Percentiles rank a stretch among this genome's conserved stretches.
These are phyloP conservation scores for Okapia johnstoni DNA, from an alignment of 2,113 vertebrate genomes.

Conservation along the genomic window DNA sequence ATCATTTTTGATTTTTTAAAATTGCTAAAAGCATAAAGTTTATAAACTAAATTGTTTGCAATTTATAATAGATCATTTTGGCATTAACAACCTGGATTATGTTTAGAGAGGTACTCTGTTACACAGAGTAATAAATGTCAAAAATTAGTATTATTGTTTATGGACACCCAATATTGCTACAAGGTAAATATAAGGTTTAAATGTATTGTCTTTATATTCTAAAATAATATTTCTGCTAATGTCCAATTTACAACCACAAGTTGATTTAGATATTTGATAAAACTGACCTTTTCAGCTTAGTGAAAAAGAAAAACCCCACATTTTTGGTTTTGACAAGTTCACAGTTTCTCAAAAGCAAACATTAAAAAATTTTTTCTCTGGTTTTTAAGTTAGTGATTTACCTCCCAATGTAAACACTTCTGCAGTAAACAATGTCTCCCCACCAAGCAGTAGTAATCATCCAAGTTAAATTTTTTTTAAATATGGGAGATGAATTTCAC, in stretches of 20 bases:
- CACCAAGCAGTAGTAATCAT: neutral
- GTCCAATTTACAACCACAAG: neutral
- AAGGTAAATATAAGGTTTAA: neutral
- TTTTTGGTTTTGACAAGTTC: constrained; percentile 2
- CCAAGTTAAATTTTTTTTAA: neutral
- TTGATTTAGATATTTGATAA: neutral
- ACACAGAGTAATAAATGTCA: neutral
- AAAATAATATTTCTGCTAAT: neutral
- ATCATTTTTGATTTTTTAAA: constrained; percentile 25
- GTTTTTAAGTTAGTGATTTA: neutral
- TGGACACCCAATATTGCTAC: neutral
- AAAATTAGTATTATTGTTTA: neutral
- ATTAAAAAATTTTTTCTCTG: neutral
- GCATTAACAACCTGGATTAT: neutral
- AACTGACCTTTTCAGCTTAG: neutral
- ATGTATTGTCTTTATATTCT: neutral
- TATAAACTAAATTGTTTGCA: neutral
- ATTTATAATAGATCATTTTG: neutral
- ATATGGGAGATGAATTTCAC: neutral
- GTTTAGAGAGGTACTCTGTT: neutral
- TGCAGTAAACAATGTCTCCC: neutral
- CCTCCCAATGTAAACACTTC: neutral
- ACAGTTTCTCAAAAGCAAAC: neutral
- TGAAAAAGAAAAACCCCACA: neutral
- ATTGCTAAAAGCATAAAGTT: constrained; percentile 12